A percentile compares a stretch with the other conserved stretches of the same genome.
These are phyloP conservation scores for Epinephelus fuscoguttatus DNA, from an alignment of 2,113 vertebrate species.

Conservation along the genomic window DNA sequence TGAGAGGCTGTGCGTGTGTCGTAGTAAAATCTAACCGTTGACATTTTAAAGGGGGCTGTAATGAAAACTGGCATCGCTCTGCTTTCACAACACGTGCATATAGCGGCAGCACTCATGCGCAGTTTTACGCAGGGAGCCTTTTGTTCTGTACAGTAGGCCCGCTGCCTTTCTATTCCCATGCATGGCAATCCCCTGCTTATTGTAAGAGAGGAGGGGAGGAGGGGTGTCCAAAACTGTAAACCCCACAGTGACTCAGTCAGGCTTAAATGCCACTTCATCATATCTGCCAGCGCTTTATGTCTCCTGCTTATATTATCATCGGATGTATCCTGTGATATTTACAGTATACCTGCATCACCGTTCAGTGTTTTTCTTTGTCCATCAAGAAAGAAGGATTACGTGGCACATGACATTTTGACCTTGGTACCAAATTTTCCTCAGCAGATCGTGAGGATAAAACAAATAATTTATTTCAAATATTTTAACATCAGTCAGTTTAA, in stretches of 20 bases:
- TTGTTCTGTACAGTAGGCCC: conserved; percentile 75
- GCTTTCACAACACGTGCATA: conserved; percentile 50
- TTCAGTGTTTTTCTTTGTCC: not conserved
- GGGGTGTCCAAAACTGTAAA: conserved; percentile 42
- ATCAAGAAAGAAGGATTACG: not conserved
- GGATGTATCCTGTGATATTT: not conserved
- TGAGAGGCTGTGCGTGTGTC: not conserved
- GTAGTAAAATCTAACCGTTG: not conserved
- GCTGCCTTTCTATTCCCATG: conserved; percentile 38
- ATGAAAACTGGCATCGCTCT: conserved; percentile 45
- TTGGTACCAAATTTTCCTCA: not conserved
- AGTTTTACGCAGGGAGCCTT: conserved; percentile 60
- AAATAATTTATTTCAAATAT: too few species aligned
- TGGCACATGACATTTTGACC: not conserved
- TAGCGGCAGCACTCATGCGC: conserved; percentile 58
- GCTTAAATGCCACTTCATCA: conserved; percentile 50
- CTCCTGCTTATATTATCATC: not conserved
- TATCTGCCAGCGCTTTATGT: not conserved
- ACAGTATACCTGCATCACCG: not conserved
- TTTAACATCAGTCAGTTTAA: not conserved
- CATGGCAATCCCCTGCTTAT: conserved; percentile 45
- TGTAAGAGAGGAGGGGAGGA: not conserved
- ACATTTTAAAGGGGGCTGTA: conserved; percentile 3
- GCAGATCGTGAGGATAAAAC: not conserved
- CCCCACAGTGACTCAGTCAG: conserved; percentile 61